These are phyloP conservation scores for Macrophya alboannulata DNA, from an alignment of 2,888 invertebrate genomes.

Conservation along the genomic window DNA sequence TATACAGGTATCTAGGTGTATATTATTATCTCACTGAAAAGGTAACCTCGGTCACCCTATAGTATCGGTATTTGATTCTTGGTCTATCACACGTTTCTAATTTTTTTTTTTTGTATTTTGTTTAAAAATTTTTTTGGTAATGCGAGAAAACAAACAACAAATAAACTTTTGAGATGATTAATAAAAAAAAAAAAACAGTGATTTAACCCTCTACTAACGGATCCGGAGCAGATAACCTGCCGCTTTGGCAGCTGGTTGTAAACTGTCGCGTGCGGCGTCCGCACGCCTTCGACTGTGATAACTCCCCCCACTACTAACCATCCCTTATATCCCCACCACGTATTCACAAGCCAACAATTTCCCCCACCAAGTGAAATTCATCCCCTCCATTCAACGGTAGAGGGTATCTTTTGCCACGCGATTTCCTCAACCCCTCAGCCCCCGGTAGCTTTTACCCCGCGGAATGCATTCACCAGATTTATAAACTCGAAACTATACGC, in stretches of 20 bases:
- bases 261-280: conserved; percentile 78
- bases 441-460: background rate
- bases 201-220: conserved; percentile 3
- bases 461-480: conserved; percentile 11
- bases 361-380: conserved; percentile 26
- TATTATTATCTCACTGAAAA: background rate
- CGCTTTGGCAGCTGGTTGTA: conserved; percentile 75
- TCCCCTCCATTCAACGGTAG: conserved; percentile 21
- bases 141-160: background rate
- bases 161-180: background rate
- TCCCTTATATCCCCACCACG: conserved; percentile 48
- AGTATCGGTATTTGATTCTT: background rate
- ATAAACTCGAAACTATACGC: background rate
- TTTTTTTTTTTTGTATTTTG: background rate
- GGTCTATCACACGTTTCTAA: background rate
- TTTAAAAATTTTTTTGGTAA: background rate
- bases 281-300: conserved; percentile 59
- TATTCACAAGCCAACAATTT: background rate
- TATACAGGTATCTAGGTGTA: too few relatives aligned
- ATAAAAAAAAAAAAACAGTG: background rate
- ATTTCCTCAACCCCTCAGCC: background rate
- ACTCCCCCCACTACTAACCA: conserved; percentile 72
- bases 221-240: conserved; percentile 66
- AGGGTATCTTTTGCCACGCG: conserved; percentile 32
- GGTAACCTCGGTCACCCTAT: background rate